Percentiles rank a stretch among this genome's conserved stretches.
These are phyloP conservation scores for Leptinotarsa tumamoca DNA, from an alignment of 2,888 invertebrate species.

Conservation along the genomic window DNA sequence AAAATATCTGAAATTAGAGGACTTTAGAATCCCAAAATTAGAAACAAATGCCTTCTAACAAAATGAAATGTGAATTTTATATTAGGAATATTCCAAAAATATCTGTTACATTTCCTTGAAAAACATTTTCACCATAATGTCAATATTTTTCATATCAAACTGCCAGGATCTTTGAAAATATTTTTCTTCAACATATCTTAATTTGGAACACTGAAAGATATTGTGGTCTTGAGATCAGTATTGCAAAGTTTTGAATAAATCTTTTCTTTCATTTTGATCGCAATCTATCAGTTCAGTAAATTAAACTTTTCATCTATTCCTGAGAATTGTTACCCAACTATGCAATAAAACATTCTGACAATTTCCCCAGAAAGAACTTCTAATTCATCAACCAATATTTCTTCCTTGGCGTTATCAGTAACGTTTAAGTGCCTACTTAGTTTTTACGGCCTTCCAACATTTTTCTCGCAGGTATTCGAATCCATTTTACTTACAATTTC, in stretches of 20 bases:
- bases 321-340: not conserved
- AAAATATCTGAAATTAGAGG: no score
- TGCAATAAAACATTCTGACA: constrained; percentile 5
- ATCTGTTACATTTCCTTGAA: no score
- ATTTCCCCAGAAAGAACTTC: not conserved
- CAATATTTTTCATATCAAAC: no score
- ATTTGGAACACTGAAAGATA: no score
- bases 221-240: no score
- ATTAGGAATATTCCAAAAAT: no score
- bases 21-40: no score
- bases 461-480: constrained; percentile 26
- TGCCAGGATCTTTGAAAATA: no score
- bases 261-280: not conserved
- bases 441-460: constrained; percentile 33
- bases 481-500: constrained; percentile 38
- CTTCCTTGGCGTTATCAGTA: constrained; percentile 29
- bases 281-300: not conserved
- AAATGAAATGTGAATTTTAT: no score
- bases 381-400: constrained; percentile 24
- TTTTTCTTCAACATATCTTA: no score
- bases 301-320: not conserved
- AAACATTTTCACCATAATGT: no score
- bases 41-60: no score
- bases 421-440: constrained; percentile 37
- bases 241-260: not conserved